phyloP scores from a whole-genome alignment of 64 coral and sea anemone genomes.

The Porites lutea region DNA sequence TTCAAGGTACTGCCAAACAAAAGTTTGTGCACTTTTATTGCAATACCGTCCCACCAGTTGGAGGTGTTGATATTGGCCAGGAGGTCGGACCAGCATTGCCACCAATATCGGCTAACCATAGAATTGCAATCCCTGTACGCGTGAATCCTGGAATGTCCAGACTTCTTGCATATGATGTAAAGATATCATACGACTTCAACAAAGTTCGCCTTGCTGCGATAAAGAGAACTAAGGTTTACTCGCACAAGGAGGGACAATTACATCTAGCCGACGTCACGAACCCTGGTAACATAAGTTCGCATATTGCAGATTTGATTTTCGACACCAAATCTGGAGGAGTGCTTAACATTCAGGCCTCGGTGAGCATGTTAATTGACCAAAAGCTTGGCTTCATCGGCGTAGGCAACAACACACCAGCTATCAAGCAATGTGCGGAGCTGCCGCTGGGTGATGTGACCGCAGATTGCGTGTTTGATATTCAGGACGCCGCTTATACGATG shows the following conservation, averaged over 20 bases:
- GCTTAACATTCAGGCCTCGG: conserved; percentile 34
- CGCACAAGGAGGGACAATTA: conserved; percentile 24
- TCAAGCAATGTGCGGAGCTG: background rate
- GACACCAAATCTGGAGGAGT: background rate
- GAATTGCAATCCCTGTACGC: conserved; percentile 14
- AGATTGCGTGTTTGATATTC: conserved; percentile 69
- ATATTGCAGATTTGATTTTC: conserved; percentile 34
- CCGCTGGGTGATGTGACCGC: conserved; percentile 60
- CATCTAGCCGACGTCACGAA: conserved; percentile 48
- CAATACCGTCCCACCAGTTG: conserved; percentile 44
- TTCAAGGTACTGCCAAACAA: background rate
- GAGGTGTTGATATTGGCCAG: conserved; percentile 70
- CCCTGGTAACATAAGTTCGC: background rate
- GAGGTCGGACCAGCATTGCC: conserved; percentile 56
- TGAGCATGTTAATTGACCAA: conserved; percentile 53
- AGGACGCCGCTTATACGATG: conserved; percentile 61
- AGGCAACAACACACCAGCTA: background rate
- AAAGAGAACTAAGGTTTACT: conserved; percentile 10
- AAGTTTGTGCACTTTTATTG: conserved; percentile 49
- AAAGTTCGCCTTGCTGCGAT: conserved; percentile 37
- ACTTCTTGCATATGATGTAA: conserved; percentile 62
- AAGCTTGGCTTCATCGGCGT: conserved; percentile 30
- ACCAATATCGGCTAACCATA: conserved; percentile 11
- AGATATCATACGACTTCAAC: conserved; percentile 38
- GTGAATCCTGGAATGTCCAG: conserved; percentile 29